Evolutionary conservation across 2,113 vertebrate species (phyloP), one percentile per base, ranked within the genome.

Genomic region (Loxodonta africana): DNA sequence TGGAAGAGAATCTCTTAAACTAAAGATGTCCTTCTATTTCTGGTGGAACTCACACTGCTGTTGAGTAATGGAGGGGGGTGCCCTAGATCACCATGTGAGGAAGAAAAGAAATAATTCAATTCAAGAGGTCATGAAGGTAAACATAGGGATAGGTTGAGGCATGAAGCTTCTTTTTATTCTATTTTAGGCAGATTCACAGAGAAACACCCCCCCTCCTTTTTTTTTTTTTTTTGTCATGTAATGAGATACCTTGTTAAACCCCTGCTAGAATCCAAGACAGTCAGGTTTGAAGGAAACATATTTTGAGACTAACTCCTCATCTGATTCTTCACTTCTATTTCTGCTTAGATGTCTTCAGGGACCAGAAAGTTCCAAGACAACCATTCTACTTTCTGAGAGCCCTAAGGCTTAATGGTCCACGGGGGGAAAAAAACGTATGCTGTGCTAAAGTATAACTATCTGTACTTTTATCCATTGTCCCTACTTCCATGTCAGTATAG

Each of bases 301-400:
- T 89, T 67, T 81, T 76, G 63, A 92, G 9, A 67, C 57, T 46
- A 71, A 95, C 4, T 78, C 3, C 18, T 93, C 6, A n/a, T 83
- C 8, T 88, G 51, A 57, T 78, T 63, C 57, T 94, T 60, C 73
- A 78, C 10, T 82, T 95, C 20, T 18, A 41, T 90, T 96, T 88
- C 15, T 82, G 26, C 8, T 90, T 93, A 76, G 41, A 26, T 69
- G 6, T 48, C 21, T 91, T 80, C 21, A 83, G 62, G 46, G 57
- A n/a, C 28, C 12, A 53, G 26, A 77, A 71, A 0, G 0, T 41
- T 90, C 53, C 48, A 78, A 92, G 12, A 48, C 2, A 84, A 44
- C n/a, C 44, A 48, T 74, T 95, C 41, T 88, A 23, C 85, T 84
- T 92, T 78, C 37, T 84, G 44, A 88, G 33, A 44, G 2, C 5